Base-by-base conservation (phyloP, 2,113 vertebrate species). In the Laterallus jamaicensis region DNA sequence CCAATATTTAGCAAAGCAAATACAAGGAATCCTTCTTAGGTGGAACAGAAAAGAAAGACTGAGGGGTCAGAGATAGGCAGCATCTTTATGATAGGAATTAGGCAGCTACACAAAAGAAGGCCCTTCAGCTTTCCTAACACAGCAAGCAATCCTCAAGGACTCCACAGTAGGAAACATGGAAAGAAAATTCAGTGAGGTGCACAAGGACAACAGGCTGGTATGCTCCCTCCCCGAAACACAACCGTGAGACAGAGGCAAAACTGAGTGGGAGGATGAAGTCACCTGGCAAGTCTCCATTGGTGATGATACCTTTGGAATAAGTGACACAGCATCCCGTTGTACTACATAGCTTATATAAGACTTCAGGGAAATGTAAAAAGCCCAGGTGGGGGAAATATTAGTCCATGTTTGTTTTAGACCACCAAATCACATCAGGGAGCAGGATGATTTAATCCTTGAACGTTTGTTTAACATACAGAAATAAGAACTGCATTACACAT, bases 221-320 rank as follows among this genome's bases (percentile, higher is more conserved):
- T 76, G 82, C 71, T 96, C 86, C 66, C 86, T 90, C 86, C 86
- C 88, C 1, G 15, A 93, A 97, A 92, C 80, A 94, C 52, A 95
- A 94, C 90, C 73, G 26, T 76, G 86, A 97, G 93, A 96, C 91
- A 96, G 95, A 92, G 90, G 93, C 96, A 95, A 96, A 95, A 92
- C 77, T 94, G 95, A 96, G 96, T 93, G 96, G 92, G 96, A 96
- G 95, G 95, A 96, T 97, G 96, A 96, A 96, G 92, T 96, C 95
- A 96, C 95, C 95, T 97, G 95, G 95, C 95, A 97, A 93, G 62
- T 50, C 90, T 96, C 95, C 95, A 96, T 82, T 81, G 82, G 93
- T 96, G 96, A 97, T 96, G 95, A 97, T 96, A 95, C 94, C 91
- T 90, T 96, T 97, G 96, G 96, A 96, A 96, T 82, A 95, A 97